A percentile compares a stretch with the other conserved stretches of the same genome.
Conservation (phyloP, 2,888 invertebrate genomes). For the Eilema caniola region DNA sequence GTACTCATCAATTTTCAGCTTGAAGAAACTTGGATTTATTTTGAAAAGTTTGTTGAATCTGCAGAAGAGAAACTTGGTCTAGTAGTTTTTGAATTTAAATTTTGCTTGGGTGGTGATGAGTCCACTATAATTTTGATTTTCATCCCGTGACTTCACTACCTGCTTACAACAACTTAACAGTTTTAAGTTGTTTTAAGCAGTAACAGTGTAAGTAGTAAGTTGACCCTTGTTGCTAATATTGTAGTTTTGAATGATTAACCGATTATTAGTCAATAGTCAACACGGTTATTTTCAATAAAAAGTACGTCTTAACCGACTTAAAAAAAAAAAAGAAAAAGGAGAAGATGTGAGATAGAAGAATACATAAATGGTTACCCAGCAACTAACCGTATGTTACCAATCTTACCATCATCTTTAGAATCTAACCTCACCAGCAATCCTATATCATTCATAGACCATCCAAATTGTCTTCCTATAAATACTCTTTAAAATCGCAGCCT, state of each 20-base stretch:
- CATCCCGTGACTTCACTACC: constrained; percentile 38
- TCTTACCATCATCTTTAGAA: no score
- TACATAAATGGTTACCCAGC: no score
- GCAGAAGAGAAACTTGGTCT: constrained; percentile 65
- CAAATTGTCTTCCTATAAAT: constrained; percentile 42
- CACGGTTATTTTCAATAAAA: no score
- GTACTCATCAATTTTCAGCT: constrained; percentile 69
- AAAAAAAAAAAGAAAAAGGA: no score
- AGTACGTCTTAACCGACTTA: no score
- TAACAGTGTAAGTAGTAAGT: no score
- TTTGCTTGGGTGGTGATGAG: constrained; percentile 54
- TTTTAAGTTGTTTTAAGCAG: not conserved
- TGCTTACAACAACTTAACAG: not conserved
- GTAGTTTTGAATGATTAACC: no score
- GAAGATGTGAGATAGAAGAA: no score
- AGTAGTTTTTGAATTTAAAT: constrained; percentile 71
- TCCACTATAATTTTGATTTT: constrained; percentile 57
- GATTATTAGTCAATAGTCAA: no score
- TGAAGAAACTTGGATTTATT: constrained; percentile 70
- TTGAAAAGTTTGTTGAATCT: constrained; percentile 63
- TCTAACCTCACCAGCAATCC: not conserved
- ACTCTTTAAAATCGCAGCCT: constrained; percentile 52
- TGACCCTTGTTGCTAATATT: not conserved
- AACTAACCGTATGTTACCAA: no score
- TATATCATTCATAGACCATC: not conserved